Base-by-base conservation (phyloP, 2,113 vertebrate genomes). In the Athene cunicularia region DNA sequence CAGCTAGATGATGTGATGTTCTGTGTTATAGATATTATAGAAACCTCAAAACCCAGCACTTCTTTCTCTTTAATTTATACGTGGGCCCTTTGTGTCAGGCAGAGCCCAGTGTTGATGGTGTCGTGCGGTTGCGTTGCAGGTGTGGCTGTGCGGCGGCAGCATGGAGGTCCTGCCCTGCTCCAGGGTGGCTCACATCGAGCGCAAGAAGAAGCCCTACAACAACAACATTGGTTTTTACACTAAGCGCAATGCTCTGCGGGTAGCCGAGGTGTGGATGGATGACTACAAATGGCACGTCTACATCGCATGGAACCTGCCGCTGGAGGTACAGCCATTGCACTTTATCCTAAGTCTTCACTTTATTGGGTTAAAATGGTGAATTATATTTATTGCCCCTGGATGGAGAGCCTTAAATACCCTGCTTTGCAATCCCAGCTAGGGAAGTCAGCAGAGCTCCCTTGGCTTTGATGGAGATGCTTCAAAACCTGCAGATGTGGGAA, bases 161-260 rank as follows among this genome's bases (percentile, higher is more conserved):
- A 99, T 99, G 99, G 99, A 99, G 95, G 99, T 99, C 89, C 98
- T 99, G 83, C 99, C 99, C 2, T 99, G 99, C 87, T 99, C 99
- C 49, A 97, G 99, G 70, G 99, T 99, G 76, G 99, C 99, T 71
- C 99, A 99, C 97, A 99, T 99, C 2, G 99, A 99, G 52, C 98
- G 99, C 66, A 98, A 98, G 92, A 99, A 99, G 98, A 99, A 99
- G 80, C 99, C 99, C 1, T 99, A 99, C 97, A 98, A 99, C 97
- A 99, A 98, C 93, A 99, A 99, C 98, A 99, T 99, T 0, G 99
- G 99, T 9, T 99, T 99, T 95, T 99, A 99, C 98, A 99, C 99
- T n/a, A 99, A 99, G 80, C 99, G 99, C 60, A 99, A 99, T 0
- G 99, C 99, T 2, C 98, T 99, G 41, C 99, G 99, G 0, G 99